Evolutionary conservation across 1,140 invertebrate species (phyloP).

Genomic region (Papilio polyxenes): DNA sequence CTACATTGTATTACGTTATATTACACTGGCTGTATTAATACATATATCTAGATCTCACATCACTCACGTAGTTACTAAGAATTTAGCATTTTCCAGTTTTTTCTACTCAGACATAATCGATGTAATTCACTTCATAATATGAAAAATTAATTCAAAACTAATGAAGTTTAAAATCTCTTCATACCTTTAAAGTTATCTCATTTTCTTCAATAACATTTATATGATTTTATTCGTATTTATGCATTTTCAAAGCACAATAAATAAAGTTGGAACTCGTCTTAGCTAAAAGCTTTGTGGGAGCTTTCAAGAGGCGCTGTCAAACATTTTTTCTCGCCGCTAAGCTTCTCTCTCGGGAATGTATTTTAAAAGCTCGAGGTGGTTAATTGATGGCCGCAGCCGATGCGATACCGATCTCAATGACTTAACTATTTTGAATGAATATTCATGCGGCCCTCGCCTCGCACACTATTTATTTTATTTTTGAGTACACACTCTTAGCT

Average conservation of each 20-base stretch:
- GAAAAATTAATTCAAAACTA: too few relatives aligned
- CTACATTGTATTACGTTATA: background rate
- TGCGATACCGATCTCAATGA: constrained; percentile 63
- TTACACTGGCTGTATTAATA: background rate
- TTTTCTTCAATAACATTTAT: too few relatives aligned
- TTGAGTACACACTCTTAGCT: constrained; percentile 41
- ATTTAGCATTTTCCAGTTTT: background rate
- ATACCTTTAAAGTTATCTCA: too few relatives aligned
- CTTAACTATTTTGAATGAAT: constrained; percentile 65
- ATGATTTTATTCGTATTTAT: background rate
- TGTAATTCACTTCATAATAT: too few relatives aligned
- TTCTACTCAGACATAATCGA: too few relatives aligned
- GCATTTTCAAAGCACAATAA: constrained; percentile 16
- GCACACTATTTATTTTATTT: constrained; percentile 37
- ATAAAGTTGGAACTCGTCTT: constrained; percentile 45
- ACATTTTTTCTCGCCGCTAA: constrained; percentile 51
- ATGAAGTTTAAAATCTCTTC: too few relatives aligned
- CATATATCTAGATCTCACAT: background rate
- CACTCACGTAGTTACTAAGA: background rate
- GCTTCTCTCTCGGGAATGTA: constrained; percentile 54
- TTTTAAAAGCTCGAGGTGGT: constrained; percentile 57
- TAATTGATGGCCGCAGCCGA: constrained; percentile 63
- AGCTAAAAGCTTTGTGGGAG: constrained; percentile 44
- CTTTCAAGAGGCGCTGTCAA: constrained; percentile 53
- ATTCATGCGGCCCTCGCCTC: constrained; percentile 50